Base-by-base conservation (phyloP, 2,797 vertebrate species). In the Xiphorhynchus erythropygius region DNA sequence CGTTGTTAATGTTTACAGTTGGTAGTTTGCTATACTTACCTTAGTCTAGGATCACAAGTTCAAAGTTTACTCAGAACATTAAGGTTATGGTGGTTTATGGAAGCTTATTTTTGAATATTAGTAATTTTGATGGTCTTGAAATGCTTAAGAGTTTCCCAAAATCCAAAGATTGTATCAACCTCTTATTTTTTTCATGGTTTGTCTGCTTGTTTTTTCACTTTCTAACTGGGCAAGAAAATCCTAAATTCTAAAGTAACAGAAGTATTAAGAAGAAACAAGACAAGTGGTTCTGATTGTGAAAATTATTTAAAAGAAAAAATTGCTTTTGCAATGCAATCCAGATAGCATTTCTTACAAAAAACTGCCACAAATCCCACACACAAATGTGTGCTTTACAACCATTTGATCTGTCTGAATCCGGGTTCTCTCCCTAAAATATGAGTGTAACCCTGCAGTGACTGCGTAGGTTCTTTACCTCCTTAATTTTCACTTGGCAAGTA, bases 401-500 rank as follows among this genome's bases (percentile, higher is more conserved):
- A 81, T 46, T 57, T 90, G 11, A 56, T 89, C 47, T 91, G 19
- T 68, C 28, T 94, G 79, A 92, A 92, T 50, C 50, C 91, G 27
- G 46, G 52, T 82, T 68, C 86, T 94, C 28, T 81, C 64, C 81
- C 85, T 88, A 88, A 97, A 97, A 91, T 64, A 53, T 46, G 49
- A 17, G 46, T 75, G 63, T 87, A 85, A 37, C 39, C 63, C 90
- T 95, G 82, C 69, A 96, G 87, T 89, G 90, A 93, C 42, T 93
- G 44, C 32, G 78, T 83, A 91, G 35, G 56, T 94, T 94, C 95
- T 93, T 90, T 93, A 96, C 76, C 83, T 96, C 79, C 63, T 92
- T 95, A 93, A 96, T 96, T 96, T 97, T 90, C 64, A 94, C 35
- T 93, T 96, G 95, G 95, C 88, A 93, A 75, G 84, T 90, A 96